Conservation (phyloP, 2,113 vertebrate genomes). For the Xiphias gladius region DNA sequence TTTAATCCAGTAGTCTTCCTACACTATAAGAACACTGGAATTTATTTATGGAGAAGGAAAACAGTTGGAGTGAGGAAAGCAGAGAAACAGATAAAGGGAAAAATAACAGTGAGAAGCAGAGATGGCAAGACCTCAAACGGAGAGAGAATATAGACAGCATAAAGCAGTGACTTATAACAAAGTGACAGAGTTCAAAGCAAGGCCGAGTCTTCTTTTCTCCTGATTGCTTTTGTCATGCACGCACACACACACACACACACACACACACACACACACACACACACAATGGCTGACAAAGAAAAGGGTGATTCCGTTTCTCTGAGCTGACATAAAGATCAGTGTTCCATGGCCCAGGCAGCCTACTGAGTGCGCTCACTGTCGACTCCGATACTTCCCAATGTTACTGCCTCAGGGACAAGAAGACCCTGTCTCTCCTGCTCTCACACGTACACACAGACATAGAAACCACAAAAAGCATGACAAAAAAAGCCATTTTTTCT, state of each 20-base stretch:
- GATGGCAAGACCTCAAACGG: slow-evolving; percentile 32
- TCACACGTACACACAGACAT: not conserved
- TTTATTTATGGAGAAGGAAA: slow-evolving; percentile 1
- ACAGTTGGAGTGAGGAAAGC: slow-evolving; percentile 16
- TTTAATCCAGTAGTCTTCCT: slow-evolving; percentile 14
- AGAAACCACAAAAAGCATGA: slow-evolving; percentile 22
- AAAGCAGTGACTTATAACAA: slow-evolving; percentile 72
- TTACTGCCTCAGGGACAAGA: slow-evolving; percentile 65
- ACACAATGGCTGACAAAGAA: slow-evolving; percentile 60
- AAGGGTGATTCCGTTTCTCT: slow-evolving; percentile 71
- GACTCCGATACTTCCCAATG: slow-evolving; percentile 70
- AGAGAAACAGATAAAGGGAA: slow-evolving; percentile 32
- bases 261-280: slow-evolving; percentile 37
- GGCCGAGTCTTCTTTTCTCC: slow-evolving; percentile 65
- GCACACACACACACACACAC: slow-evolving; percentile 30
- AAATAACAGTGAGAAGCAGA: slow-evolving; percentile 20
- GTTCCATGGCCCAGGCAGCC: slow-evolving; percentile 61
- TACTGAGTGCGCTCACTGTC: slow-evolving; percentile 70
- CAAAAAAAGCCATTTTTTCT: slow-evolving; percentile 15
- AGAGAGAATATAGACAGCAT: slow-evolving; percentile 54
- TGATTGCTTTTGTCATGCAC: slow-evolving; percentile 50
- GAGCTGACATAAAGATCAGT: slow-evolving; percentile 80
- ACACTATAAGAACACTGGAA: not conserved
- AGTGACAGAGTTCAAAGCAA: slow-evolving; percentile 76
- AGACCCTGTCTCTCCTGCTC: slow-evolving; percentile 47